Evolutionary conservation across 2,888 invertebrate species (phyloP).

Genomic region (Strigamia transsilvanica): DNA sequence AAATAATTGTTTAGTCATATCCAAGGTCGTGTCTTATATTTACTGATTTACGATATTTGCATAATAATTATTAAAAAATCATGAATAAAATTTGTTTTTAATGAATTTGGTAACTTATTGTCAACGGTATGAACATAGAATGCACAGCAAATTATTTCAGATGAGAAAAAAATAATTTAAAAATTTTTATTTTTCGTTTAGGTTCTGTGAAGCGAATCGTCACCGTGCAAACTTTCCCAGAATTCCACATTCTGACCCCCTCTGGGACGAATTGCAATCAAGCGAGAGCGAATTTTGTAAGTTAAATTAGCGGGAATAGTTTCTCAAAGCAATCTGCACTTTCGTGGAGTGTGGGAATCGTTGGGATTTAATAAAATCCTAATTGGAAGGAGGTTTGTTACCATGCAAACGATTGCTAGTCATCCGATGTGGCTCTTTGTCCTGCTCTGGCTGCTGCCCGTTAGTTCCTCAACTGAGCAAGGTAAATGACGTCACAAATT

Average conservation of each 20-base stretch:
- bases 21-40: too few species aligned
- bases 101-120: too few species aligned
- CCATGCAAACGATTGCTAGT: not conserved
- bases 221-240: constrained; percentile 15
- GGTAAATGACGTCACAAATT: not conserved
- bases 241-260: constrained; percentile 10
- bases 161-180: too few species aligned
- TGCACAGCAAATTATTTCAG: too few species aligned
- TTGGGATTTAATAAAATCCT: not conserved
- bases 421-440: not conserved
- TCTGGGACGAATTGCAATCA: not conserved
- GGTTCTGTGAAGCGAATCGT: not conserved
- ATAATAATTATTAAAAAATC: too few species aligned
- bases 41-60: too few species aligned
- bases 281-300: constrained; percentile 5
- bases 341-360: not conserved
- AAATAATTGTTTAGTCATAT: not conserved
- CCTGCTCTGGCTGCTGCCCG: not conserved
- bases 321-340: not conserved
- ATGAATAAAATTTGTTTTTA: too few species aligned
- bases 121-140: too few species aligned
- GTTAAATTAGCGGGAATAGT: not conserved
- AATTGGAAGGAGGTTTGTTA: not conserved
- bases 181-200: too few species aligned
- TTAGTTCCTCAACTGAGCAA: not conserved